Percentiles rank a stretch among this genome's conserved stretches.
phyloP scores from a whole-genome alignment of 1,140 invertebrate species.

The Brachionus manjavacas region DNA sequence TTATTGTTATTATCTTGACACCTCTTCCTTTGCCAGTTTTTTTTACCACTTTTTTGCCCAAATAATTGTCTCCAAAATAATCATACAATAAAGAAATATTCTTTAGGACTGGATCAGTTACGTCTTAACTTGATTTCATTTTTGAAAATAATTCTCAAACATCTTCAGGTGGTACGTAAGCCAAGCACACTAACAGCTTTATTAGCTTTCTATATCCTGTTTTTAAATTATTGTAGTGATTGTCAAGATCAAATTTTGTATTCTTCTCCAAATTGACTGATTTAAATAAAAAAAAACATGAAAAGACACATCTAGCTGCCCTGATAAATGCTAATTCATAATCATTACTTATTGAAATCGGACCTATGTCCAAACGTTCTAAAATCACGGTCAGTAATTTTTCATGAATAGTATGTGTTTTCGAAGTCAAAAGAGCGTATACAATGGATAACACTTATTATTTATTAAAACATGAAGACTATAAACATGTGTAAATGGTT shows the following conservation, averaged over 20 bases:
- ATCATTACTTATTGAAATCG: background rate
- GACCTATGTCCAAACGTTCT: background rate
- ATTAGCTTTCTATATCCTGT: background rate
- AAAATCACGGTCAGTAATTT: background rate
- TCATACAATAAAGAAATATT: background rate
- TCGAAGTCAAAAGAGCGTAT: background rate
- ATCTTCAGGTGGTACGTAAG: slow-evolving; percentile 6
- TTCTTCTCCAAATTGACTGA: slow-evolving; percentile 13
- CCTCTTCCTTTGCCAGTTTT: background rate
- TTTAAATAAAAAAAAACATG: slow-evolving; percentile 21
- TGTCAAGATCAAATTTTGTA: background rate
- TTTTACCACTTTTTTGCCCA: background rate
- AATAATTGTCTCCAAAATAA: too few species aligned
- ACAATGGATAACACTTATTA: background rate
- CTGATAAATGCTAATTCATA: background rate
- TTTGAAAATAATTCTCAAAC: too few species aligned
- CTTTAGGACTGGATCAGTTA: too few species aligned
- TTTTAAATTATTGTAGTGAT: background rate
- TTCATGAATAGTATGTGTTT: background rate
- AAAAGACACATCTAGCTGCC: background rate
- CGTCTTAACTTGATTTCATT: too few species aligned
- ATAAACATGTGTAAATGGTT: background rate
- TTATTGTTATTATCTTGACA: background rate
- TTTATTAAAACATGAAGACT: background rate
- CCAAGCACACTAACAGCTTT: background rate